Base-by-base conservation (phyloP, 2,888 invertebrate species). In the Trimorus sp. region DNA sequence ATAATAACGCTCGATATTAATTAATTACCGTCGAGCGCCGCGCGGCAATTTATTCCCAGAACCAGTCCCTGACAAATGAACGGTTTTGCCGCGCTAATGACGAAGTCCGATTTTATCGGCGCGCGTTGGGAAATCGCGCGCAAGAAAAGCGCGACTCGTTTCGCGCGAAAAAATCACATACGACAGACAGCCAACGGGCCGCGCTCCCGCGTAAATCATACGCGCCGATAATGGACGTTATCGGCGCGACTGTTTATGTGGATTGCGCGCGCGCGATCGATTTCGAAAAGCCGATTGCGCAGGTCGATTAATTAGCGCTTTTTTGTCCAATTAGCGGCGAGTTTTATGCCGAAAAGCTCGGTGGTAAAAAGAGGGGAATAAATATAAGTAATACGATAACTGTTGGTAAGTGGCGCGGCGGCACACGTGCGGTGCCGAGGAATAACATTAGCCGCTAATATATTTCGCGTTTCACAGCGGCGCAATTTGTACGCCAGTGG, bases 41-140 rank as follows among this genome's bases (percentile, higher is more conserved):
- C 56, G 68, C 26, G 40, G 38, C 15, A 49, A 69, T 74, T 60
- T 63, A 37, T 79, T 69, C 63, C 8, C 37, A 63, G 65, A 79
- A 79, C 79, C 79, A 69, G 74, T 79, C 74, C 63, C 58, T 79
- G 79, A 74, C 79, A 79, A 79, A 79, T 79, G 69, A 79, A 59
- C 74, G 65, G 59, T 74, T 79, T 79, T 70, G 74, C 74, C 9
- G 51, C 60, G 65, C 75, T 75, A 75, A 80, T 80, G 75, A 75
- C 70, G 80, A 70, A 80, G 66, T 75, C 49, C 54, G 75, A 75
- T 75, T 70, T 70, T 80, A 75, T 80, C 75, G 37, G 69, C n/a
- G 3, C 54, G 48, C 7, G 59, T 68, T 53, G 58, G 70, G 75
- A 80, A 75, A 80, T 70, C 54, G 60, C 38, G 69, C 75, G 42